Conservation (phyloP, 1,140 invertebrate species). For the Drosophila ananassae region DNA sequence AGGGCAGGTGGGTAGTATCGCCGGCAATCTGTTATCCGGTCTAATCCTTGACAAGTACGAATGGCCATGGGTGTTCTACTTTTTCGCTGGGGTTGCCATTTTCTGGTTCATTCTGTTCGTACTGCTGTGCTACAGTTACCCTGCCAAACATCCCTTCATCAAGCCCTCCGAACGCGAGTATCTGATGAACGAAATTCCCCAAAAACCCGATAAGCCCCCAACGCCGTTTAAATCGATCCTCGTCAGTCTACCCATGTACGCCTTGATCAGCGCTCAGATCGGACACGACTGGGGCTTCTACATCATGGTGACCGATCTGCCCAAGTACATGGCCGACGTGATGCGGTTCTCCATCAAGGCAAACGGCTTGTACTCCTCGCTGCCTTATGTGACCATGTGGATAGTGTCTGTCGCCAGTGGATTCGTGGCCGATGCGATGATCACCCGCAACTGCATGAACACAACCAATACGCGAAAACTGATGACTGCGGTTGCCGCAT, state of each 20-base stretch:
- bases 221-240: constrained; percentile 87
- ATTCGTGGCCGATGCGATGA: constrained; percentile 43
- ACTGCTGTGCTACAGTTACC: constrained; percentile 86
- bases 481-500: constrained; percentile 31
- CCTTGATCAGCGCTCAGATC: constrained; percentile 87
- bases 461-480: constrained; percentile 17
- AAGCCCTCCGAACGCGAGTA: constrained; percentile 88
- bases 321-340: constrained; percentile 83
- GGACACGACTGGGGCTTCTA: constrained; percentile 94
- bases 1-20: constrained; percentile 88
- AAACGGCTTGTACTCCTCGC: constrained; percentile 53
- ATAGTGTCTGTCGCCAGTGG: constrained; percentile 42
- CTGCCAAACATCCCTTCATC: constrained; percentile 89
- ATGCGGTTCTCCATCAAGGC: constrained; percentile 37
- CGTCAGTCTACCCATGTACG: constrained; percentile 86
- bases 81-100: constrained; percentile 89
- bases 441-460: constrained; percentile 12
- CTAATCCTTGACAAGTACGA: constrained; percentile 86
- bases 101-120: constrained; percentile 87
- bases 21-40: constrained; percentile 88
- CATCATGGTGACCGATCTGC: constrained; percentile 94
- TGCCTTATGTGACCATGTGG: constrained; percentile 65
- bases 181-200: constrained; percentile 84
- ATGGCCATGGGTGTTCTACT: constrained; percentile 91
- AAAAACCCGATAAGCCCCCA: constrained; percentile 16